These are phyloP conservation scores for Beaufortia kweichowensis DNA, from an alignment of 2,113 vertebrate species.

Conservation along the genomic window DNA sequence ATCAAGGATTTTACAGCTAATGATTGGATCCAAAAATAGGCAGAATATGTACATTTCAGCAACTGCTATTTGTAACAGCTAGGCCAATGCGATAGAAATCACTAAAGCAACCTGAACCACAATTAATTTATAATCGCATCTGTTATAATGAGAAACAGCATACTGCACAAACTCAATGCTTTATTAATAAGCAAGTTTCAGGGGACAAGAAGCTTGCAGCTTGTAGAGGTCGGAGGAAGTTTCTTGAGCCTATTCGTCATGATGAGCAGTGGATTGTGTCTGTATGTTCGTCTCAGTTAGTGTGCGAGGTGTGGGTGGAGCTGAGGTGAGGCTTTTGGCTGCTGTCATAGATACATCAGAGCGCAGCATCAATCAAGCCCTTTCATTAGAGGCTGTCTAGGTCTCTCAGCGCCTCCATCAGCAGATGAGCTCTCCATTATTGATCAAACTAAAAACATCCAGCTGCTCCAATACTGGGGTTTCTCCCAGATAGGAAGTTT, in stretches of 20 bases:
- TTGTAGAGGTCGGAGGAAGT: background rate
- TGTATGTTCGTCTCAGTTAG: background rate
- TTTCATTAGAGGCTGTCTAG: conserved; percentile 51
- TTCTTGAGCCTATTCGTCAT: background rate
- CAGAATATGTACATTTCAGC: too few relatives aligned
- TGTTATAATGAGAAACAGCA: background rate
- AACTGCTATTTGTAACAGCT: too few relatives aligned
- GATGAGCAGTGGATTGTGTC: conserved; percentile 1
- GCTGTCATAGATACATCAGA: conserved; percentile 41
- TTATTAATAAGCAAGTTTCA: conserved; percentile 18
- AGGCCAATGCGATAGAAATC: too few relatives aligned
- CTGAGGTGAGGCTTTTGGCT: conserved; percentile 10
- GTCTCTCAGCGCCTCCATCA: conserved; percentile 39
- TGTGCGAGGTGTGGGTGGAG: conserved; percentile 12
- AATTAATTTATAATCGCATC: background rate
- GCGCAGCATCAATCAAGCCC: conserved; percentile 41
- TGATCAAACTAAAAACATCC: conserved; percentile 52
- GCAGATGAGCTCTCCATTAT: conserved; percentile 56
- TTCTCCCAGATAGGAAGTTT: conserved; percentile 25
- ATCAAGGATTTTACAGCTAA: too few relatives aligned
- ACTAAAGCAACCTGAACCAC: background rate
- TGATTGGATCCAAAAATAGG: too few relatives aligned
- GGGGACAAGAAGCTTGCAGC: background rate
- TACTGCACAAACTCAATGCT: conserved; percentile 2
- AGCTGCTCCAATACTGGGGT: background rate